A percentile compares a stretch with the other conserved stretches of the same genome.
Evolutionary conservation across 2,113 vertebrate species (phyloP).

Genomic region (Paratilapia polleni): DNA sequence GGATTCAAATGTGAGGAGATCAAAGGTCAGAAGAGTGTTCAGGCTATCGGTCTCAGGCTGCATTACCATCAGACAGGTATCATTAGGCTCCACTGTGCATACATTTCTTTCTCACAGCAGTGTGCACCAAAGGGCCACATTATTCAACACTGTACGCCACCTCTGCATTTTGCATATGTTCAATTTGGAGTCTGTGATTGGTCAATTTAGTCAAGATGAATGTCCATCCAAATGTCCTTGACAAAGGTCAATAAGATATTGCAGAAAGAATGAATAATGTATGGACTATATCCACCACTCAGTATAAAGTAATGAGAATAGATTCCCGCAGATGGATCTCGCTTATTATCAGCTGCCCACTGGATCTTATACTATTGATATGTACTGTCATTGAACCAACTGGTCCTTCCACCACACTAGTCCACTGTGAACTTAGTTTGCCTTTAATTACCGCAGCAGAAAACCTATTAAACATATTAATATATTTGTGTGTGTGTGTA

Average conservation of each 20-base stretch:
- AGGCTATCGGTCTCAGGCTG: slow-evolving; percentile 25
- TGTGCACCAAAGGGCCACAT: slow-evolving; percentile 26
- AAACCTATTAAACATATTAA: neutral
- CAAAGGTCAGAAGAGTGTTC: slow-evolving; percentile 28
- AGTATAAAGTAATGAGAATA: slow-evolving; percentile 65
- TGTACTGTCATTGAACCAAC: neutral
- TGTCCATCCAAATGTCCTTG: slow-evolving; percentile 69
- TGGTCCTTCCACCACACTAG: neutral
- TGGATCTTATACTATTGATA: slow-evolving; percentile 48
- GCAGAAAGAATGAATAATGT: slow-evolving; percentile 70
- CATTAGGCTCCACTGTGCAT: slow-evolving; percentile 27
- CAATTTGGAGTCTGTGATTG: slow-evolving; percentile 66
- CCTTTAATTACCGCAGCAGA: slow-evolving; percentile 5
- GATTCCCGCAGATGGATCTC: slow-evolving; percentile 60
- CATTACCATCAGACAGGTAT: slow-evolving; percentile 32
- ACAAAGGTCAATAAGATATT: slow-evolving; percentile 67
- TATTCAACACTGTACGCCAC: slow-evolving; percentile 28
- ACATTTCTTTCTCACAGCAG: slow-evolving; percentile 4
- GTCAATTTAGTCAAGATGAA: slow-evolving; percentile 68
- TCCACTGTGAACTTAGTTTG: neutral
- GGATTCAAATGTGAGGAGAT: slow-evolving; percentile 50
- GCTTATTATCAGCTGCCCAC: slow-evolving; percentile 45
- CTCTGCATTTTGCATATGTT: slow-evolving; percentile 60
- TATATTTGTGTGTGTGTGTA: neutral
- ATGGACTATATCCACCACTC: slow-evolving; percentile 32